Evolutionary conservation across 2,797 vertebrate species (phyloP).

Genomic region (Streptopelia turtur): DNA sequence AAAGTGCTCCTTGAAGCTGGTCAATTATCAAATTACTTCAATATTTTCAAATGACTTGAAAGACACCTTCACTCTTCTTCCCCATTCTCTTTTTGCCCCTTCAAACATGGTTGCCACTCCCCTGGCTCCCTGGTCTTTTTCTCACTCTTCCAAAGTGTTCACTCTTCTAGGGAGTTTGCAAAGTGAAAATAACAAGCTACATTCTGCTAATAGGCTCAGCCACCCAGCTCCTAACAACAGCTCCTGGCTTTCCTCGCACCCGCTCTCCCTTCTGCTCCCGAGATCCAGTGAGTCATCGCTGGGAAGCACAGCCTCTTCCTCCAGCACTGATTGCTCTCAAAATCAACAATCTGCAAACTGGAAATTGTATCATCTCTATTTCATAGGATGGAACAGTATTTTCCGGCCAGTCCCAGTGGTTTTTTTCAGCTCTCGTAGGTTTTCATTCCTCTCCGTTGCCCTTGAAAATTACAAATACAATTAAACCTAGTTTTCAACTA

Average conservation of each 20-base stretch:
- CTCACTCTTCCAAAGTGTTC: neutral
- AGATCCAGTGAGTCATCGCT: constrained; percentile 17
- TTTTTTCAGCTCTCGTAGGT: neutral
- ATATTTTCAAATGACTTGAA: neutral
- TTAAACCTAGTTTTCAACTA: neutral
- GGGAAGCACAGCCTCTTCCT: constrained; percentile 29
- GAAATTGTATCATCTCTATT: neutral
- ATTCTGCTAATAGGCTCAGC: neutral
- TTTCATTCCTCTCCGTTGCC: neutral
- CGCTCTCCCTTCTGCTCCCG: neutral
- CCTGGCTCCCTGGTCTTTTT: neutral
- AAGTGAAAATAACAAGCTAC: neutral
- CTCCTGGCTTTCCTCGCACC: neutral
- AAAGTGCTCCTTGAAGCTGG: neutral
- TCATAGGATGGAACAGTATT: neutral
- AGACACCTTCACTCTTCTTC: neutral
- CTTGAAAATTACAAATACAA: neutral
- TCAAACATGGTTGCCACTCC: neutral
- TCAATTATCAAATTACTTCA: neutral
- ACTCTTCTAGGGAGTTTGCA: neutral
- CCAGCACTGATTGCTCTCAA: constrained; percentile 30
- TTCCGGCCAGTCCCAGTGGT: neutral
- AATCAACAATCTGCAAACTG: constrained; percentile 16
- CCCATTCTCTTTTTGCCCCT: neutral
- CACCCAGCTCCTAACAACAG: neutral